These are phyloP conservation scores for Plebejus anna DNA, from an alignment of 2,888 invertebrate genomes.

Conservation along the genomic window DNA sequence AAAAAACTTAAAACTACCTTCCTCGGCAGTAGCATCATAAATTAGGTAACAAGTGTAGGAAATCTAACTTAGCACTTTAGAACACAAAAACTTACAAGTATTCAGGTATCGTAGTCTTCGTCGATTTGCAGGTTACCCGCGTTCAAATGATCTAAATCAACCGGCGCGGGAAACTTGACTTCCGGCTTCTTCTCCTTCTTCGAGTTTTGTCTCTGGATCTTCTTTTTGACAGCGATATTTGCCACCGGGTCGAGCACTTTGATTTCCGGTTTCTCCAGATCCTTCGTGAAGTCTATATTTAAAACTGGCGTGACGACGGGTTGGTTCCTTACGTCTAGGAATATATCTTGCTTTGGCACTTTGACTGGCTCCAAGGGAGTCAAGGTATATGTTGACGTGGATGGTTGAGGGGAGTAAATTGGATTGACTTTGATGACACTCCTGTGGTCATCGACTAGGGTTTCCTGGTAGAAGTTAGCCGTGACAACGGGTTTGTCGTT, in stretches of 20 bases:
- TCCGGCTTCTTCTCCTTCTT: constrained; percentile 54
- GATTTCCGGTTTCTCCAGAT: constrained; percentile 61
- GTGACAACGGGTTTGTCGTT: constrained; percentile 48
- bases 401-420: constrained; percentile 66
- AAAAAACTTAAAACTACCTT: neutral
- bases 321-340: constrained; percentile 43
- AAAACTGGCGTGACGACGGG: constrained; percentile 55
- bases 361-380: constrained; percentile 49
- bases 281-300: constrained; percentile 71
- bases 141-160: constrained; percentile 62
- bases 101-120: constrained; percentile 78
- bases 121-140: constrained; percentile 71
- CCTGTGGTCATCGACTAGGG: constrained; percentile 57
- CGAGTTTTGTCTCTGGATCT: constrained; percentile 57
- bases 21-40: constrained; percentile 9
- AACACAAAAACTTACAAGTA: constrained; percentile 48
- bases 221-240: constrained; percentile 47
- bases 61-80: constrained; percentile 33
- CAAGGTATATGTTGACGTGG: constrained; percentile 58
- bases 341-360: constrained; percentile 47
- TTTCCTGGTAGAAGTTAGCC: constrained; percentile 73
- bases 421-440: constrained; percentile 69
- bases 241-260: constrained; percentile 60
- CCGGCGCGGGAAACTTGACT: constrained; percentile 45
- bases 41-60: constrained; percentile 27